phyloP scores from a whole-genome alignment of 1,140 invertebrate genomes.

The Drosophila willistoni region DNA sequence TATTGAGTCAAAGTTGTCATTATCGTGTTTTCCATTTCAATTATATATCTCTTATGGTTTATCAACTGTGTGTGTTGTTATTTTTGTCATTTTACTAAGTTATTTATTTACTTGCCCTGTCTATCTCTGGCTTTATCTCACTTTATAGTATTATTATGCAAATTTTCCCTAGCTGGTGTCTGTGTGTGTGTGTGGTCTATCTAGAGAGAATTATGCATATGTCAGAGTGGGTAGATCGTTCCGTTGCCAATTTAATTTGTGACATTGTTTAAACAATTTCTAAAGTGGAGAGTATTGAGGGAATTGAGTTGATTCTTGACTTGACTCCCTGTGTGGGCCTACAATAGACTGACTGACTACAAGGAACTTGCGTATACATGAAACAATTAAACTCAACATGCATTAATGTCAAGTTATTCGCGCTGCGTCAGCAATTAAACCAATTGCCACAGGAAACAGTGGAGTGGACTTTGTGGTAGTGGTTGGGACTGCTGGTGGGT shows the following conservation, averaged over 20 bases:
- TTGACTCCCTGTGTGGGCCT: conserved; percentile 56
- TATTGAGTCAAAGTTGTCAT: conserved; percentile 50
- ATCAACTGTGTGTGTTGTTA: background rate
- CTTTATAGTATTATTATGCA: conserved; percentile 70
- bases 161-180: conserved; percentile 33
- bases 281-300: conserved; percentile 28
- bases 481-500: background rate
- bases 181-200: background rate
- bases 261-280: conserved; percentile 71
- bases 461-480: background rate
- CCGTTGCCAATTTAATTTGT: conserved; percentile 70
- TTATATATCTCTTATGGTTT: conserved; percentile 7
- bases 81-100: conserved; percentile 51
- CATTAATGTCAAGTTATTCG: conserved; percentile 80
- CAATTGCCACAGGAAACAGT: conserved; percentile 31
- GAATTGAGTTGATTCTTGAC: background rate
- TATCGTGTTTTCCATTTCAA: conserved; percentile 54
- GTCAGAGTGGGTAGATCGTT: conserved; percentile 55
- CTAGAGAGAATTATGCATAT: conserved; percentile 63
- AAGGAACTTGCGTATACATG: conserved; percentile 74
- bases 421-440: conserved; percentile 70
- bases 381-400: conserved; percentile 79
- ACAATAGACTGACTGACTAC: conserved; percentile 15
- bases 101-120: conserved; percentile 60
- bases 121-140: conserved; percentile 49